Evolutionary conservation across 2,888 invertebrate species (phyloP), one percentile per base, ranked within the genome.

Genomic region (Polyommatus icarus): DNA sequence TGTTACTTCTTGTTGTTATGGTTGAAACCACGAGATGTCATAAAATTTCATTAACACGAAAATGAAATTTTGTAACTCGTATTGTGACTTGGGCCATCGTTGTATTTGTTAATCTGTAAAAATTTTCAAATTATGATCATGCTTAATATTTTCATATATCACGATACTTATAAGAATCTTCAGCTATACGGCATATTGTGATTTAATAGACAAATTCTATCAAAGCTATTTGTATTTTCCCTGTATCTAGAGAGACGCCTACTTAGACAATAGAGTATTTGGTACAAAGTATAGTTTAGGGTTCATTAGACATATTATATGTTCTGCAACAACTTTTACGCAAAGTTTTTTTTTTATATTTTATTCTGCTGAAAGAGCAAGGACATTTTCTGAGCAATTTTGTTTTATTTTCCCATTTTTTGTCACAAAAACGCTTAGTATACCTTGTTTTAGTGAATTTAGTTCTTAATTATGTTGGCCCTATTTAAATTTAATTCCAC

Each of bases 201-300:
- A 67, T 67, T 67, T 32, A 12, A 67, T 29, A 32, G 18, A 67
- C 29, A 29, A 29, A 32, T 32, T 15, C 67, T 67, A 67, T 67
- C 29, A 67, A 18, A 32, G 29, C 18, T 67, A 32, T 29, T 67
- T 67, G 18, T 67, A 29, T 29, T 29, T 67, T 32, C 29, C 29
- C 18, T 67, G 15, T 67, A 61, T 61, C 61, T 61, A 67, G 15
- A 29, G 18, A 67, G 18, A 29, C 67, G 29, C 67, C 67, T 67
- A 67, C 29, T 32, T 67, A 67, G 67, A 67, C 67, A 67, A 67
- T 67, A 67, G 67, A 67, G 67, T 32, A 29, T 29, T 67, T 32
- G 67, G 67, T 67, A 67, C 67, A 67, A 67, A 67, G 67, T 67
- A 67, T 7, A 67, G 67, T 67, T 67, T 32, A 61, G 61, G 61